Percentiles rank a stretch among this genome's conserved stretches.
phyloP scores from a whole-genome alignment of 2,888 invertebrate genomes.

The Cepaea hortensis region DNA sequence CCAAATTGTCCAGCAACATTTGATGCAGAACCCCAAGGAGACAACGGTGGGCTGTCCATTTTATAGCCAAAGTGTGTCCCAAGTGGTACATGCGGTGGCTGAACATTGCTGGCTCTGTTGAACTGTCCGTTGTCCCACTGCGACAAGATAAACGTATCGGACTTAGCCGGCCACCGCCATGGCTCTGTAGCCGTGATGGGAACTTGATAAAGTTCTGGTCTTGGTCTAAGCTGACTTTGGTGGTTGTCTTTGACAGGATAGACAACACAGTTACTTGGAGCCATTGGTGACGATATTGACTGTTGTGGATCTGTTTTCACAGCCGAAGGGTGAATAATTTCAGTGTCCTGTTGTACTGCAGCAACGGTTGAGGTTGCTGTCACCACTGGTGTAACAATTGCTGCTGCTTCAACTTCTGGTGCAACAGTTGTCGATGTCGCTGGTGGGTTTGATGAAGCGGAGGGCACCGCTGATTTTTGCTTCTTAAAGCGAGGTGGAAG shows the following conservation, averaged over 20 bases:
- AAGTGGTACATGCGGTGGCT: slow-evolving; percentile 13
- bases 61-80: slow-evolving; percentile 37
- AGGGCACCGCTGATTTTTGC: slow-evolving; percentile 24
- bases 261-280: not conserved
- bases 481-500: slow-evolving; percentile 47
- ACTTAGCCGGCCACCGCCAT: slow-evolving; percentile 12
- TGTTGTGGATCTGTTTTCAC: not conserved
- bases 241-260: not conserved
- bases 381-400: not conserved
- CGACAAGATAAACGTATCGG: not conserved
- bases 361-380: not conserved
- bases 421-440: not conserved
- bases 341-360: not conserved
- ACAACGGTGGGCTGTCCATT: slow-evolving; percentile 32
- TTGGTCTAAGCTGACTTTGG: not conserved
- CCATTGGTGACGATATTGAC: not conserved
- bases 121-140: slow-evolving; percentile 18
- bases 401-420: not conserved
- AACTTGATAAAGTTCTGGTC: not conserved
- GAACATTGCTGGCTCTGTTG: not conserved
- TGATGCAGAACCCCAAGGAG: slow-evolving; percentile 25
- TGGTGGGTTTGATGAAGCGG: not conserved
- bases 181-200: not conserved
- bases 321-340: not conserved
- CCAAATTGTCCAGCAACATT: not conserved